Conservation (phyloP, 2,888 invertebrate genomes). For the Rhagium mordax region DNA sequence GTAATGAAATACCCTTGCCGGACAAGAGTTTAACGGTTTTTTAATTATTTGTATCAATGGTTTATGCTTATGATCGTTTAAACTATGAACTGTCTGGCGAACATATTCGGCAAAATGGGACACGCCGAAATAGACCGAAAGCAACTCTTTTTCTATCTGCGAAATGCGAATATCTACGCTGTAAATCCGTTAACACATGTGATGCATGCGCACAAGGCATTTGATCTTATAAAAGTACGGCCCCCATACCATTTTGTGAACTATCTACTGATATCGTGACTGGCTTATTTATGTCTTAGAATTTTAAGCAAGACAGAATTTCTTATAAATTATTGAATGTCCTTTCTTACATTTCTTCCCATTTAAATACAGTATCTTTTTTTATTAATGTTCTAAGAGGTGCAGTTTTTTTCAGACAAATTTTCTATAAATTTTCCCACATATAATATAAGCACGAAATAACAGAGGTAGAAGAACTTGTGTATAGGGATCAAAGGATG, state of each 20-base stretch:
- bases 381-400: slow-evolving; percentile 51
- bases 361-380: slow-evolving; percentile 18
- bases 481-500: slow-evolving; percentile 36
- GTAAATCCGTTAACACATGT: slow-evolving; percentile 55
- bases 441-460: slow-evolving; percentile 40
- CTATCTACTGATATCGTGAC: slow-evolving; percentile 58
- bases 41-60: slow-evolving; percentile 28
- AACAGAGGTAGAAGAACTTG: slow-evolving; percentile 30
- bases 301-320: slow-evolving; percentile 48
- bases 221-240: slow-evolving; percentile 54
- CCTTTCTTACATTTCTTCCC: background rate
- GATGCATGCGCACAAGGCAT: slow-evolving; percentile 61
- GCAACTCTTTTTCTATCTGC: slow-evolving; percentile 64
- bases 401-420: slow-evolving; percentile 48
- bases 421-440: slow-evolving; percentile 53
- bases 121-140: slow-evolving; percentile 59
- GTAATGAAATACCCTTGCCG: background rate
- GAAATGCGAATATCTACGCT: slow-evolving; percentile 54
- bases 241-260: slow-evolving; percentile 60
- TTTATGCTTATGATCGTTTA: slow-evolving; percentile 48
- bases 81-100: slow-evolving; percentile 42
- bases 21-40: slow-evolving; percentile 36
- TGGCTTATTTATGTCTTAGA: slow-evolving; percentile 55
- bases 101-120: slow-evolving; percentile 40
- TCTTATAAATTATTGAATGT: slow-evolving; percentile 52